Evolutionary conservation across 1,140 invertebrate species (phyloP), one percentile per base, ranked within the genome.

Genomic region (Drosophila seguyi): DNA sequence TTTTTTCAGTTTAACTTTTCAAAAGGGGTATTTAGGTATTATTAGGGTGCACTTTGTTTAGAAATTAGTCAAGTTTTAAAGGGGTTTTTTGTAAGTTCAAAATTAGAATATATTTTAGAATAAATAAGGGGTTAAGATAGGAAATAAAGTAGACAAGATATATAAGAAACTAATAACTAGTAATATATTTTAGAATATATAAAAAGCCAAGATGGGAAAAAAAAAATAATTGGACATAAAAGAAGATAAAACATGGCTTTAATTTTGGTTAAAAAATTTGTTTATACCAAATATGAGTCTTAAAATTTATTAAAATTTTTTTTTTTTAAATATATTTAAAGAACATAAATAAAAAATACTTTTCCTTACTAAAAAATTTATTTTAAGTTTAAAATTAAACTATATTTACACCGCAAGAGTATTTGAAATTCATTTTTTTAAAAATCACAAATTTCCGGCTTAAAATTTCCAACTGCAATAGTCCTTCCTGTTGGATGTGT

Each of bases 381-480:
- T 5, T 18, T 11, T 11, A 48, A 18, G 3, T 7, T 3, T 0
- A 8, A 41, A 41, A 10, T 18, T 8, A n/a, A n/a, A 41, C 8
- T 6, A 0, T 42, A 18, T 18, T 18, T 5, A 5, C 8, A 4
- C n/a, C 39, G 7, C n/a, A 13, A 61, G 59, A 4, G 59, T 58
- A 58, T 58, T 20, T 58, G 0, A 6, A 14, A 13, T 16, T 4
- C 25, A 0, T n/a, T 6, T 29, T 29, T 58, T n/a, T 3, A 11
- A 57, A 11, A 25, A 31, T 29, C 18, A 16, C 18, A 29, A 22
- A 48, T 50, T 69, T 50, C 53, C 38, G 27, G 8, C 11, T 39
- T 50, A 45, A 29, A 25, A 41, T 34, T 41, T 48, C 72, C 79
- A 65, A 74, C 52, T 53, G 52, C 31, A 53, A 16, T 10, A 22